Percentiles rank a stretch among this genome's conserved stretches.
These are phyloP conservation scores for Eudyptes chrysolophus DNA, from an alignment of 2,113 vertebrate genomes.

Conservation along the genomic window DNA sequence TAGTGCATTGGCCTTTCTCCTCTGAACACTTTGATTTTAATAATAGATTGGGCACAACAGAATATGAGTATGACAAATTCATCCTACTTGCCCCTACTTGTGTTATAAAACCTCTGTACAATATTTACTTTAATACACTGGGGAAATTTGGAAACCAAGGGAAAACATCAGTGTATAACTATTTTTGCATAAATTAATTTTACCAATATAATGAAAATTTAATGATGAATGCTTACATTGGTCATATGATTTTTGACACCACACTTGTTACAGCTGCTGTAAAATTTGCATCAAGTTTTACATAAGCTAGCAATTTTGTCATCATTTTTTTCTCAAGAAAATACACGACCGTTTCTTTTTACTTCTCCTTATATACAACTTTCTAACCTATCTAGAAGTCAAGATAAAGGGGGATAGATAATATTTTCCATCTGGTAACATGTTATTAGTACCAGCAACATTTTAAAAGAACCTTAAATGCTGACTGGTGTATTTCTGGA, in stretches of 20 bases:
- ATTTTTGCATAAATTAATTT: not conserved
- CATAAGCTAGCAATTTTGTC: not conserved
- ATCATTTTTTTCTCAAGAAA: not conserved
- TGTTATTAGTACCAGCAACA: not conserved
- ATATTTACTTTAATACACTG: not conserved
- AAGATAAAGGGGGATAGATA: not conserved
- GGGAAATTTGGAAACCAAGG: not conserved
- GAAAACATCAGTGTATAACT: not conserved
- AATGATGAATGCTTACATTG: not conserved
- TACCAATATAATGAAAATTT: not conserved
- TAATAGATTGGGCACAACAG: not conserved
- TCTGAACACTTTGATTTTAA: not conserved
- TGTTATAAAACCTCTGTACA: not conserved
- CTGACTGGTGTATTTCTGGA: not conserved
- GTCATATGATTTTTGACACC: not conserved
- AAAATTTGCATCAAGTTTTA: not conserved
- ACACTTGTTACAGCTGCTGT: not conserved
- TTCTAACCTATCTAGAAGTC: not conserved
- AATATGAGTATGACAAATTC: not conserved
- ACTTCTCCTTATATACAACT: not conserved
- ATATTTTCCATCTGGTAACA: not conserved
- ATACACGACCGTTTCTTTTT: not conserved
- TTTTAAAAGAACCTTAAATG: not conserved
- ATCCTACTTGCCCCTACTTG: not conserved
- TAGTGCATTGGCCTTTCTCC: not conserved